Evolutionary conservation across 2,113 vertebrate genomes (phyloP).

Genomic region (Tachysurus fulvidraco): DNA sequence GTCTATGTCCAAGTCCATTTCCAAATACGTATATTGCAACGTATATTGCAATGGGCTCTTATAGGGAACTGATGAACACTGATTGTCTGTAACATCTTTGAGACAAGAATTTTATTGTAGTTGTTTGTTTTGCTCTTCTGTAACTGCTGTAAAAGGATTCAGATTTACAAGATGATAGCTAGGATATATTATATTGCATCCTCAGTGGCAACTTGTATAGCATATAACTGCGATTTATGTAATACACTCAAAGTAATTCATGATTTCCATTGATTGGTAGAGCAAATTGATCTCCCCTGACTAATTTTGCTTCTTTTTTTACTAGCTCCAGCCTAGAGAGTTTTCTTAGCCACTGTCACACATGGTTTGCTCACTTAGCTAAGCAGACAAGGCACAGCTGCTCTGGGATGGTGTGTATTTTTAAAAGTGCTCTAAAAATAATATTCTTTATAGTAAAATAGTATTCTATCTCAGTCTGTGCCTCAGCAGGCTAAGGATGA

Average conservation of each 20-base stretch:
- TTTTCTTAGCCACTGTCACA: not conserved
- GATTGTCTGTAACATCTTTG: not conserved
- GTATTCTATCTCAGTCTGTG: conserved; percentile 8
- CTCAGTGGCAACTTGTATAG: not conserved
- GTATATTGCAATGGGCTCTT: not conserved
- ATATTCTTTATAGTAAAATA: conserved; percentile 24
- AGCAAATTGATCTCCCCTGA: not conserved
- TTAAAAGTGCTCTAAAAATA: conserved; percentile 19
- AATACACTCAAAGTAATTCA: not conserved
- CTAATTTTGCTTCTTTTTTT: no score
- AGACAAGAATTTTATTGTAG: conserved; percentile 13
- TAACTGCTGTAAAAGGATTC: not conserved
- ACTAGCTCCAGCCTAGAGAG: not conserved
- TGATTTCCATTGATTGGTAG: not conserved
- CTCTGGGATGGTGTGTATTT: conserved; percentile 17
- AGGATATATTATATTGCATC: not conserved
- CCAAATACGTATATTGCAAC: not conserved
- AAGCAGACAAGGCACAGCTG: conserved; percentile 23
- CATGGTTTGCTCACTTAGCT: not conserved
- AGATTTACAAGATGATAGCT: not conserved
- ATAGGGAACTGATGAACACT: not conserved
- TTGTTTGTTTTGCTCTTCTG: not conserved
- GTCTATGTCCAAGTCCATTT: not conserved
- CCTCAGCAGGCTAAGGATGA: conserved; percentile 46
- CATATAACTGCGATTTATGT: not conserved